These are phyloP conservation scores for Listronotus bonariensis DNA, from an alignment of 1,140 invertebrate species.

Conservation along the genomic window DNA sequence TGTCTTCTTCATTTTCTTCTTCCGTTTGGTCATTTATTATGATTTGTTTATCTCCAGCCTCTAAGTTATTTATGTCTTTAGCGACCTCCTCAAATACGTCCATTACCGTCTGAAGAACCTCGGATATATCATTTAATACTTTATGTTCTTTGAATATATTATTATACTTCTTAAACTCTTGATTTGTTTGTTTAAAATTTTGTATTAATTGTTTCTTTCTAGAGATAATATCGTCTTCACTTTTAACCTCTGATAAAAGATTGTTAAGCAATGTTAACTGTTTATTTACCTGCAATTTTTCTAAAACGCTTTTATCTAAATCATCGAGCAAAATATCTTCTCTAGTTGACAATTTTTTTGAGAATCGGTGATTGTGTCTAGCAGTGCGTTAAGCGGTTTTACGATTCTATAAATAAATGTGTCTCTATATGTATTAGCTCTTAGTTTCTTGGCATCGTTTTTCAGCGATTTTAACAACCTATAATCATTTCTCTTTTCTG, in stretches of 20 bases:
- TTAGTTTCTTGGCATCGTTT: slow-evolving; percentile 8
- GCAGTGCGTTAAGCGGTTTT: slow-evolving; percentile 15
- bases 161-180: background rate
- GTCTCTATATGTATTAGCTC: slow-evolving; percentile 17
- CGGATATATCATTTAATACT: background rate
- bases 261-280: slow-evolving; percentile 18
- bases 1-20: slow-evolving; percentile 9
- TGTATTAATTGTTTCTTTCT: slow-evolving; percentile 15
- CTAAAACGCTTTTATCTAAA: background rate
- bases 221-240: slow-evolving; percentile 25
- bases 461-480: slow-evolving; percentile 24
- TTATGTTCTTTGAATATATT: background rate
- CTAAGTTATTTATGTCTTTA: slow-evolving; percentile 27
- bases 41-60: slow-evolving; percentile 19
- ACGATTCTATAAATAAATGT: slow-evolving; percentile 20
- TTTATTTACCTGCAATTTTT: background rate
- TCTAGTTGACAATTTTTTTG: slow-evolving; percentile 12
- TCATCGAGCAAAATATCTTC: background rate
- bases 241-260: slow-evolving; percentile 23
- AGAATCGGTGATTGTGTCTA: slow-evolving; percentile 14
- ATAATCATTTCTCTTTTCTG: slow-evolving; percentile 32
- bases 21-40: background rate
- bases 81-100: slow-evolving; percentile 20
- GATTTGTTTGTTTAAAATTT: slow-evolving; percentile 14
- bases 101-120: background rate